These are phyloP conservation scores for Carcharodon carcharias DNA, from an alignment of 2,797 vertebrate genomes.

Conservation along the genomic window DNA sequence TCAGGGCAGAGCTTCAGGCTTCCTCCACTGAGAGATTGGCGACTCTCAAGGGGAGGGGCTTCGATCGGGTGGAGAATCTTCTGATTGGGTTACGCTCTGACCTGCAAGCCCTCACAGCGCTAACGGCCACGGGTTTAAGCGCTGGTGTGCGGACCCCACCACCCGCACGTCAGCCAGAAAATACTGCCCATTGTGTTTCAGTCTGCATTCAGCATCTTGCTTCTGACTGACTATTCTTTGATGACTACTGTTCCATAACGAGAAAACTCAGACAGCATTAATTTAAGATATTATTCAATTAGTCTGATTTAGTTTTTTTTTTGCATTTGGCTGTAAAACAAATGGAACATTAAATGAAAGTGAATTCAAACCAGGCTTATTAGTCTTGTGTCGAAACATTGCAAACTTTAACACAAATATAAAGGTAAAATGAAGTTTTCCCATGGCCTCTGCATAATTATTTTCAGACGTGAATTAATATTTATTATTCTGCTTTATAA, in stretches of 20 bases:
- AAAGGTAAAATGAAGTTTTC: neutral
- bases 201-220: neutral
- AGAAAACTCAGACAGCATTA: neutral
- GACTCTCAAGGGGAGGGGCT: too few relatives aligned
- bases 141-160: too few relatives aligned
- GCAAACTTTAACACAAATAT: neutral
- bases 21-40: too few relatives aligned
- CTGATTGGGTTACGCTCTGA: too few relatives aligned
- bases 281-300: neutral
- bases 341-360: neutral
- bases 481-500: neutral
- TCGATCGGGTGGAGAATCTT: too few relatives aligned
- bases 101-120: too few relatives aligned
- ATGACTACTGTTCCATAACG: neutral
- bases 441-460: neutral
- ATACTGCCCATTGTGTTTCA: neutral
- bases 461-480: neutral
- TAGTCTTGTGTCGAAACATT: neutral
- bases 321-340: neutral
- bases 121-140: too few relatives aligned
- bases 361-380: neutral
- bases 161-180: too few relatives aligned
- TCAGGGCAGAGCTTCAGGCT: too few relatives aligned
- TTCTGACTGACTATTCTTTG: neutral
- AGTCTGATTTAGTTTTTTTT: neutral